Conservation (phyloP, 2,113 vertebrate genomes). For the Antennarius striatus region DNA sequence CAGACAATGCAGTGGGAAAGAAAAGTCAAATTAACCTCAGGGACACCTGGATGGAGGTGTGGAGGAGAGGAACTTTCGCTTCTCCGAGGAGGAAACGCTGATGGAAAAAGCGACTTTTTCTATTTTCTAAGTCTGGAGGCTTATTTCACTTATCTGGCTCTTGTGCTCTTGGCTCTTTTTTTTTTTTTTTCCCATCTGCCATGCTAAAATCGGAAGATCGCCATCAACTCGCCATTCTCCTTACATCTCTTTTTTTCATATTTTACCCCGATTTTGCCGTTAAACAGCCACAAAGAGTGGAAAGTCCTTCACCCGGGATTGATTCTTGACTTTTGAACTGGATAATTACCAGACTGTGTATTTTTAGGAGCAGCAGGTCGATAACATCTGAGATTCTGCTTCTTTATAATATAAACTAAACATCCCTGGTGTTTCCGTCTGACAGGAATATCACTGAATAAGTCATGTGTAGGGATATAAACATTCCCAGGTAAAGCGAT, state of each 20-base stretch:
- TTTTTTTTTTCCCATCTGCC: slow-evolving; percentile 36
- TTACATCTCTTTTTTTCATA: slow-evolving; percentile 2
- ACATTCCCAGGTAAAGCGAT: slow-evolving; percentile 49
- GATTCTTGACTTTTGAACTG: slow-evolving; percentile 45
- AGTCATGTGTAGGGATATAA: slow-evolving; percentile 60
- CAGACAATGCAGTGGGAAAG: slow-evolving; percentile 70
- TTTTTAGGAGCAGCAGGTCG: slow-evolving; percentile 28
- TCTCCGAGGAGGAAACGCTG: slow-evolving; percentile 30
- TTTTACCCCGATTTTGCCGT: not conserved
- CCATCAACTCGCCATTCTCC: slow-evolving; percentile 14
- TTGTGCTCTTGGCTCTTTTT: not conserved
- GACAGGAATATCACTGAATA: slow-evolving; percentile 59
- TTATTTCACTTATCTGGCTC: slow-evolving; percentile 60
- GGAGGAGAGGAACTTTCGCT: slow-evolving; percentile 51
- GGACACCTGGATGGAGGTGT: slow-evolving; percentile 58
- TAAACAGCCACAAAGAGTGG: slow-evolving; percentile 1
- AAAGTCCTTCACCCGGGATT: slow-evolving; percentile 12
- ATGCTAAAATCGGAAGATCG: slow-evolving; percentile 14
- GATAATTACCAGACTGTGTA: slow-evolving; percentile 26
- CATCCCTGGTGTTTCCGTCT: slow-evolving; percentile 35
- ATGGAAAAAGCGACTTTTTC: slow-evolving; percentile 44
- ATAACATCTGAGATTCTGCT: slow-evolving; percentile 26
- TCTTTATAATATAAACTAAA: slow-evolving; percentile 43
- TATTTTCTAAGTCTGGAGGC: slow-evolving; percentile 48
- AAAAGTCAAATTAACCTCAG: slow-evolving; percentile 79